Percentiles rank a stretch among this genome's conserved stretches.
These are phyloP conservation scores for Mycetomoellerius zeteki DNA, from an alignment of 1,140 invertebrate species.

Conservation along the genomic window DNA sequence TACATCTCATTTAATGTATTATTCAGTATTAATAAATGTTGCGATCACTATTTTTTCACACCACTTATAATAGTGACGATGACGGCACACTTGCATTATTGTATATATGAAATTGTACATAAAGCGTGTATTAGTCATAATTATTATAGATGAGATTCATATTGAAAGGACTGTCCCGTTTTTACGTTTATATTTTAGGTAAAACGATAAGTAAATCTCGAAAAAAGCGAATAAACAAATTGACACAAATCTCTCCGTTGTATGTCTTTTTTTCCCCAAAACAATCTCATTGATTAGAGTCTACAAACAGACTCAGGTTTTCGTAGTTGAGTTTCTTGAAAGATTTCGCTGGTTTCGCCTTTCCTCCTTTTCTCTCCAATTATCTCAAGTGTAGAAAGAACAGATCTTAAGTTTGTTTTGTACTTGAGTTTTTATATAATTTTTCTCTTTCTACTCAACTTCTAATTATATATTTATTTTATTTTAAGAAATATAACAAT, in stretches of 20 bases:
- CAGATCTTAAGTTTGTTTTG: not conserved
- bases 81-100: conserved; percentile 57
- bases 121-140: conserved; percentile 61
- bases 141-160: conserved; percentile 72
- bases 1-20: conserved; percentile 31
- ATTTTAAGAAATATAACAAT: not conserved
- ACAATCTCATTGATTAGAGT: not conserved
- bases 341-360: not conserved
- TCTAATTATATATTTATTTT: not conserved
- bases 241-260: conserved; percentile 9
- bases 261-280: not conserved
- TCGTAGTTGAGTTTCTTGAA: not conserved
- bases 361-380: not conserved
- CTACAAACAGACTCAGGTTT: not conserved
- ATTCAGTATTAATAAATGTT: conserved; percentile 39
- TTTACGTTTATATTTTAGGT: conserved; percentile 80
- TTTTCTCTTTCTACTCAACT: not conserved
- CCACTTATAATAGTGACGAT: conserved; percentile 45
- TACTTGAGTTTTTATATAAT: too few species aligned
- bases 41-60: conserved; percentile 51
- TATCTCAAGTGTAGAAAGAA: not conserved
- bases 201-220: conserved; percentile 63
- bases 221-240: conserved; percentile 70
- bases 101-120: conserved; percentile 72
- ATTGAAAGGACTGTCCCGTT: conserved; percentile 75